Conservation (phyloP, 2,888 invertebrate species). For the Tiliacea citrago region DNA sequence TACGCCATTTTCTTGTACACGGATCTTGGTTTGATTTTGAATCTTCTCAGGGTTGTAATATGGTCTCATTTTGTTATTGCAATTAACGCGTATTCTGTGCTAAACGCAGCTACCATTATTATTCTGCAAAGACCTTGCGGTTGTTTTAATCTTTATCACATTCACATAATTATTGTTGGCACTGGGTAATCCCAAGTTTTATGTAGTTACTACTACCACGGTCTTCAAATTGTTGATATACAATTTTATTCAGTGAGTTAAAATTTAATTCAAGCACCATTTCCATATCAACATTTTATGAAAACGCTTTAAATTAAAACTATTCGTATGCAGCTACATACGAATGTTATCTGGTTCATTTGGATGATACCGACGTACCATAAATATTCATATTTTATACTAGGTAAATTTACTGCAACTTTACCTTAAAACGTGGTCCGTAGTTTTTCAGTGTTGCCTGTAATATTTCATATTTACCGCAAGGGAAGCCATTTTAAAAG, state of each 20-base stretch:
- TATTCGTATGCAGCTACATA: conserved; percentile 13
- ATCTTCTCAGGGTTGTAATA: background rate
- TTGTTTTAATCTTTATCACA: conserved; percentile 29
- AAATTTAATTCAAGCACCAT: conserved; percentile 22
- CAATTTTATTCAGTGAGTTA: background rate
- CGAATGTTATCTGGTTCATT: conserved; percentile 64
- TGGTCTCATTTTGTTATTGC: background rate
- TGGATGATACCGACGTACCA: conserved; percentile 61
- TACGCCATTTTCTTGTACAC: background rate
- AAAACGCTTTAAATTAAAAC: conserved; percentile 27
- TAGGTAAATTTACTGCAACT: conserved; percentile 47
- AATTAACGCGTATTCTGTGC: background rate
- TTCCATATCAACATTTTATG: conserved; percentile 13
- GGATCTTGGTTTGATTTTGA: conserved; percentile 9
- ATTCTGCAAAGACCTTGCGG: background rate
- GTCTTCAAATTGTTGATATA: background rate
- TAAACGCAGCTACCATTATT: background rate
- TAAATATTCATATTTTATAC: conserved; percentile 68
- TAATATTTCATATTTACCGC: conserved; percentile 71
- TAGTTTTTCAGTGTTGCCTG: conserved; percentile 73
- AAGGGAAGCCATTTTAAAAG: conserved; percentile 68
- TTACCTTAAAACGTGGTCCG: conserved; percentile 44
- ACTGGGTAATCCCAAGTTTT: background rate
- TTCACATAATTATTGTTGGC: background rate
- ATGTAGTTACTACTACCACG: background rate